Percentiles rank a stretch among this genome's conserved stretches.
Conservation (phyloP, 1,140 invertebrate genomes). For the Oppia nitens region DNA sequence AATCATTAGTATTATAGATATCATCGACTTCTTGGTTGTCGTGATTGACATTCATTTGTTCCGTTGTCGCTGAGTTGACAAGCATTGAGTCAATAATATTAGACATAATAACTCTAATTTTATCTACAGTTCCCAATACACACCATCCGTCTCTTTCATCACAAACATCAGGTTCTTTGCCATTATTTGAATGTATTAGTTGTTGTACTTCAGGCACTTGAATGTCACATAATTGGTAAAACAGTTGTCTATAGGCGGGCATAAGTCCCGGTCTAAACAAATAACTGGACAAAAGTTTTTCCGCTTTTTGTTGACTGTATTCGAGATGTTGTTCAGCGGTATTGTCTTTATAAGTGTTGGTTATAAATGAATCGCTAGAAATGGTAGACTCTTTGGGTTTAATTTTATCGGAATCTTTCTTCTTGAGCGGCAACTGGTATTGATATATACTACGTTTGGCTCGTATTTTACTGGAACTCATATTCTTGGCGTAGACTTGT, state of each 20-base stretch:
- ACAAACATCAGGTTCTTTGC: slow-evolving; percentile 16
- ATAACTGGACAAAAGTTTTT: not conserved
- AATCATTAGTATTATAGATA: not conserved
- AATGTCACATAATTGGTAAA: slow-evolving; percentile 58
- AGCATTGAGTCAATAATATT: not conserved
- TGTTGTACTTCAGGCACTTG: slow-evolving; percentile 64
- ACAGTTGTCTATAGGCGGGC: slow-evolving; percentile 20
- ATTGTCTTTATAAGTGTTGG: not conserved
- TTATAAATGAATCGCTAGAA: not conserved
- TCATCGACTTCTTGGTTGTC: not conserved
- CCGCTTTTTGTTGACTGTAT: not conserved
- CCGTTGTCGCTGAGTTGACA: not conserved
- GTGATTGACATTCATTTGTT: not conserved
- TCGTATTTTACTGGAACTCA: not conserved
- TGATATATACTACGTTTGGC: slow-evolving; percentile 4
- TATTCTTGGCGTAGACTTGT: not conserved
- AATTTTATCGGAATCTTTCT: not conserved
- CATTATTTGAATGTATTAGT: slow-evolving; percentile 37
- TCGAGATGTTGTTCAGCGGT: not conserved
- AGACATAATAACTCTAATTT: slow-evolving; percentile 16
- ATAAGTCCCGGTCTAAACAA: slow-evolving; percentile 16
- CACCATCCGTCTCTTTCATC: slow-evolving; percentile 24
- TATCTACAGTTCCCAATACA: slow-evolving; percentile 18
- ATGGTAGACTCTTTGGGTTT: not conserved
- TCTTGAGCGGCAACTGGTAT: slow-evolving; percentile 5